phyloP scores from a whole-genome alignment of 2,113 vertebrate species.

The Rhagologus leucostigma region DNA sequence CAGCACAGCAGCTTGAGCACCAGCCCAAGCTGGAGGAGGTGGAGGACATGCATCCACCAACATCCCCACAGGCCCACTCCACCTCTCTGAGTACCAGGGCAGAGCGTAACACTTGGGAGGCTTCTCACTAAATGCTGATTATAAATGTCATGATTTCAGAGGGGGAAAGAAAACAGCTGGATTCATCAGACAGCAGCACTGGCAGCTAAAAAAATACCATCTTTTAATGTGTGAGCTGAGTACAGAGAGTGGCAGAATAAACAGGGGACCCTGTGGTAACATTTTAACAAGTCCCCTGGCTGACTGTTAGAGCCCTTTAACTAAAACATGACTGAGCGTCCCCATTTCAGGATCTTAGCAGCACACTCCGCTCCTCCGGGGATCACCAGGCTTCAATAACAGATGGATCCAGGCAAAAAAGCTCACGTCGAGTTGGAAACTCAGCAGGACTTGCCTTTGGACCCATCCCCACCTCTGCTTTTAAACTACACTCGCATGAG shows the following conservation, averaged over 20 bases:
- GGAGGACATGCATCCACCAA: not conserved
- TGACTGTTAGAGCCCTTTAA: constrained; percentile 43
- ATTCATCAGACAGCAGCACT: constrained; percentile 1
- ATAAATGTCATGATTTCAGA: constrained; percentile 37
- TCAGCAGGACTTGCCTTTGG: not conserved
- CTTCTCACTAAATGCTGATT: not conserved
- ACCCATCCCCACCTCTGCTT: not conserved
- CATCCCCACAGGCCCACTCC: not conserved
- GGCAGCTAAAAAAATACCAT: constrained; percentile 46
- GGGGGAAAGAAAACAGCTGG: constrained; percentile 39
- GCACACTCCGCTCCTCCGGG: not conserved
- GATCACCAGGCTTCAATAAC: not conserved
- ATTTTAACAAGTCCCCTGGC: constrained; percentile 49
- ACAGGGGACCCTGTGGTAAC: constrained; percentile 21
- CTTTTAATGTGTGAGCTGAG: constrained; percentile 23
- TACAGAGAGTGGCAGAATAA: not conserved
- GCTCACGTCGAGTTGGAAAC: not conserved
- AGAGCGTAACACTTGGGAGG: not conserved
- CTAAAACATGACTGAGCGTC: constrained; percentile 15
- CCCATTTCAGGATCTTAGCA: not conserved
- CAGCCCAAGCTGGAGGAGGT: not conserved
- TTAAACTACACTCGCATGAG: not conserved
- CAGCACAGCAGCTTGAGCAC: not conserved
- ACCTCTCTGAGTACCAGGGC: not conserved
- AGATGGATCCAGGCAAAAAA: constrained; percentile 4